Base-by-base conservation (phyloP, 2,888 invertebrate species). In the Ornithoptera priamus region DNA sequence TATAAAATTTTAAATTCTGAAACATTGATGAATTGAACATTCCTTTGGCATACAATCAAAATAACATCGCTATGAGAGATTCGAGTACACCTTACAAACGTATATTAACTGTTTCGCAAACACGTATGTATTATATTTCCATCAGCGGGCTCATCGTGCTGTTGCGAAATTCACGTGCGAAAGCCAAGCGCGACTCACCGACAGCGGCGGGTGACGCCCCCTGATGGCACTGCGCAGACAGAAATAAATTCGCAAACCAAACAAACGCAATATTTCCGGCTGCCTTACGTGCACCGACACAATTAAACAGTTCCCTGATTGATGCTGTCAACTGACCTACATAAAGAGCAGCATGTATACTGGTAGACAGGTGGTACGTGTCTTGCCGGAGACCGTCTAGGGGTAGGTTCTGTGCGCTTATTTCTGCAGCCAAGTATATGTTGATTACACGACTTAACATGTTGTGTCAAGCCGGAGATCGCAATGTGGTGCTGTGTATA, bases 161-260 rank as follows among this genome's bases (percentile, higher is more conserved):
- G 76, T 90, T 89, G 82, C 86, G 87, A 90, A 87, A 89, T 80
- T 76, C 73, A 75, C 84, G 82, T 82, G 82, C 83, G 78, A 82
- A 83, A 85, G 85, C 88, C 86, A 87, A 89, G 80, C 83, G 83
- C 81, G 80, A 69, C 69, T 58, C 68, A 66, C 66, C 71, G 69
- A 67, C 62, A 78, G 78, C 77, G 72, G 82, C 81, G 85, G 87
- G 88, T 89, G 88, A 90, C 88, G 89, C 85, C 83, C 86, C 80
- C 86, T 86, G 86, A 87, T 89, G 88, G 90, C 90, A 90, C 85
- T 81, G 84, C 77, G 76, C 80, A 82, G 85, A 85, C 88, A 83
- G 82, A 92, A 92, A 92, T 92, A 92, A 91, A 86, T 89, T 80
- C 84, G 89, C 88, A 90, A 86, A 77, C 86, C 86, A 90, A 90